Evolutionary conservation across 2,797 vertebrate species (phyloP).

Genomic region (Lates japonicus): DNA sequence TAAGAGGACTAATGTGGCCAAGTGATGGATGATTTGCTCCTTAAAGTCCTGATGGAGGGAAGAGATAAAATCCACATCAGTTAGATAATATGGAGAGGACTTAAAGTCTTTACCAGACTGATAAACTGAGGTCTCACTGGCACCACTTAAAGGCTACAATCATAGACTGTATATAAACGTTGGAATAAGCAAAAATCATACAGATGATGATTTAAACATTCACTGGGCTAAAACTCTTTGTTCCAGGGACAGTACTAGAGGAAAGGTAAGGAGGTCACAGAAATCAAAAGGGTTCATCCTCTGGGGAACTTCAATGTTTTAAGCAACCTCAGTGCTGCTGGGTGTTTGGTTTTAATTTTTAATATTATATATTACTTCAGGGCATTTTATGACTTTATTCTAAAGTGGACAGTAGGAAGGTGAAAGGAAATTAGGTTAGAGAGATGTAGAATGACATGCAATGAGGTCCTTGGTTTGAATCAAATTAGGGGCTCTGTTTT

Average conservation of each 20-base stretch:
- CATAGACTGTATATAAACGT: background rate
- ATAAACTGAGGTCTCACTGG: background rate
- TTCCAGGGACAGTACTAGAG: background rate
- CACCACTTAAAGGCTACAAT: background rate
- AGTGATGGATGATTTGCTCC: constrained; percentile 94
- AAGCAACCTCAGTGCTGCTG: background rate
- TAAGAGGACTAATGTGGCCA: constrained; percentile 91
- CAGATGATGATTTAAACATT: background rate
- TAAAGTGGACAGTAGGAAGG: too few relatives aligned
- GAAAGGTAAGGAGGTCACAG: background rate
- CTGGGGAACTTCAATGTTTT: background rate
- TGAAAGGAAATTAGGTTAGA: too few relatives aligned
- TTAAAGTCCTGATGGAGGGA: constrained; percentile 88
- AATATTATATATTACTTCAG: too few relatives aligned
- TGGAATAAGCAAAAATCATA: background rate
- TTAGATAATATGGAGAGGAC: background rate
- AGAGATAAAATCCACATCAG: background rate
- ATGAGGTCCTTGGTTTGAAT: too few relatives aligned
- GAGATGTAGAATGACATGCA: too few relatives aligned
- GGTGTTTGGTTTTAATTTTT: too few relatives aligned
- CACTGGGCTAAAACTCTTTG: background rate
- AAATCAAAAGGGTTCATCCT: background rate
- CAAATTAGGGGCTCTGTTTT: too few relatives aligned
- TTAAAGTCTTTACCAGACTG: background rate
- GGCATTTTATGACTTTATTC: too few relatives aligned